phyloP scores from a whole-genome alignment of 1,140 invertebrate genomes.

The Andrena cerasifolii region DNA sequence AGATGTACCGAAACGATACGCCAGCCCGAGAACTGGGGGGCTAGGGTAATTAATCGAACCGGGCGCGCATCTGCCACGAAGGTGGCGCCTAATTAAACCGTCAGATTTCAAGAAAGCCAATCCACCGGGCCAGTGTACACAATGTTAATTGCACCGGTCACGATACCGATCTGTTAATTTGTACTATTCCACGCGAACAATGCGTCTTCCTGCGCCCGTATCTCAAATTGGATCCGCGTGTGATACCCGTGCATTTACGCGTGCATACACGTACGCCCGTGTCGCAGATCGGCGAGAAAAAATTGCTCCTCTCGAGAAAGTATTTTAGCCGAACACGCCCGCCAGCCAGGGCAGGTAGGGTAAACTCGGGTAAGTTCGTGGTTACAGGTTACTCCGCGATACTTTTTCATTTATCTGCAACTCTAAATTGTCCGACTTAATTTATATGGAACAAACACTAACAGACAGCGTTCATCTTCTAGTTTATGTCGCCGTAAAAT shows the following conservation, averaged over 20 bases:
- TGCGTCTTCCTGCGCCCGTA: slow-evolving; percentile 65
- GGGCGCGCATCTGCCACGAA: slow-evolving; percentile 63
- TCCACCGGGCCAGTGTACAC: slow-evolving; percentile 64
- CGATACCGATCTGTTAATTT: slow-evolving; percentile 71
- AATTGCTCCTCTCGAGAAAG: slow-evolving; percentile 14
- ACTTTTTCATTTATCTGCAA: too few species aligned
- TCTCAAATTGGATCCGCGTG: slow-evolving; percentile 70
- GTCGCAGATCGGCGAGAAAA: background rate
- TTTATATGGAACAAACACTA: too few species aligned
- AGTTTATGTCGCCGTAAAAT: too few species aligned
- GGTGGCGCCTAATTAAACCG: slow-evolving; percentile 71
- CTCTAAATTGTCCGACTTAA: too few species aligned
- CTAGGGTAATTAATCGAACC: slow-evolving; percentile 66
- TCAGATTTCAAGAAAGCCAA: slow-evolving; percentile 72
- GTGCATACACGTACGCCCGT: slow-evolving; percentile 16
- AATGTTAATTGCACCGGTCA: slow-evolving; percentile 68
- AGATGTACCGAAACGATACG: slow-evolving; percentile 63
- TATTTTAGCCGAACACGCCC: background rate
- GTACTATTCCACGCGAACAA: slow-evolving; percentile 68
- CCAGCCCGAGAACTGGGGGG: background rate
- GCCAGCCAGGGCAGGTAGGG: too few species aligned
- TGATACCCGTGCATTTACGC: slow-evolving; percentile 48
- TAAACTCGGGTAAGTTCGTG: too few species aligned
- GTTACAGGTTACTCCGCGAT: too few species aligned
- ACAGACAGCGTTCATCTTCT: too few species aligned